Evolutionary conservation across 2,797 vertebrate species (phyloP).

Genomic region (Channa striata): DNA sequence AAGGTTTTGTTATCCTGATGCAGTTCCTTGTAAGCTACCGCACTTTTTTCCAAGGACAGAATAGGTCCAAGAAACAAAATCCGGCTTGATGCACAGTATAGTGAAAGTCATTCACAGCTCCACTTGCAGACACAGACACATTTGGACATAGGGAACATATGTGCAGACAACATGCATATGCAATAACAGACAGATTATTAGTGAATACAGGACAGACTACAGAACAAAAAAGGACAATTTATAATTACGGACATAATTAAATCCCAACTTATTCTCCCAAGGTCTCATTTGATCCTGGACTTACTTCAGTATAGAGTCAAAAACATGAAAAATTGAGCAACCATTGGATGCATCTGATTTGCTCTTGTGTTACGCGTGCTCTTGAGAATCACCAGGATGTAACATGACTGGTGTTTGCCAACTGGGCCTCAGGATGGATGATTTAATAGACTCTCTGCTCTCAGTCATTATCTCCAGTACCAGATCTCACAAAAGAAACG

Average conservation of each 20-base stretch:
- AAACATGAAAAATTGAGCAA: slow-evolving; percentile 33
- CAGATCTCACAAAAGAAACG: slow-evolving; percentile 49
- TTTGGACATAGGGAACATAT: no score
- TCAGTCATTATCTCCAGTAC: slow-evolving; percentile 55
- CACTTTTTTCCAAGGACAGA: slow-evolving; percentile 24
- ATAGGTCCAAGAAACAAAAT: neutral
- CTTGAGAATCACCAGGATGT: slow-evolving; percentile 37
- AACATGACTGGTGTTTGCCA: slow-evolving; percentile 28
- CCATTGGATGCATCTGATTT: slow-evolving; percentile 32
- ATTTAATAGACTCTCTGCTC: slow-evolving; percentile 45
- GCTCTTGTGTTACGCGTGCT: slow-evolving; percentile 8
- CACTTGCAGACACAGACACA: neutral
- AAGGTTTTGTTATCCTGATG: slow-evolving; percentile 19
- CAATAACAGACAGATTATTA: neutral
- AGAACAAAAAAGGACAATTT: neutral
- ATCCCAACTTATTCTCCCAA: slow-evolving; percentile 14
- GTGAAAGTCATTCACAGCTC: neutral
- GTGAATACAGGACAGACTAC: neutral
- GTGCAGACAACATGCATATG: neutral
- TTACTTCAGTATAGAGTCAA: slow-evolving; percentile 29
- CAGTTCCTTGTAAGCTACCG: neutral
- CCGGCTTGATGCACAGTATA: neutral
- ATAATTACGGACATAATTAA: neutral
- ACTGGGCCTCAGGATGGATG: slow-evolving; percentile 34
- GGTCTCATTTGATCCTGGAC: slow-evolving; percentile 14